Conservation (phyloP, 2,888 invertebrate species). For the Meta bourneti region DNA sequence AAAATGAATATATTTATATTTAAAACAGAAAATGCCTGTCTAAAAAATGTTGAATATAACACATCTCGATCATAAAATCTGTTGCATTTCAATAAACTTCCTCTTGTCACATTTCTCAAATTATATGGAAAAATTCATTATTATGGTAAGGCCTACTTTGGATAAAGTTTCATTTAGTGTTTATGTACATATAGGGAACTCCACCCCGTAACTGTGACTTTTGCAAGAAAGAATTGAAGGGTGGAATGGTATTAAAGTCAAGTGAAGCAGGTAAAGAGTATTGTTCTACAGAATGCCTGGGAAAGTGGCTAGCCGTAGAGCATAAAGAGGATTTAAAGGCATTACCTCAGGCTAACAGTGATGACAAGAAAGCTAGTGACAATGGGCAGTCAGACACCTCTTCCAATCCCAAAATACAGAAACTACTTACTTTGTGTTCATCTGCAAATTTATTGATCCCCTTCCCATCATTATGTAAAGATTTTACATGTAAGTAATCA, state of each 20-base stretch:
- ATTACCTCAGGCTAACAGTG: background rate
- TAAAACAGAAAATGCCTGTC: too few species aligned
- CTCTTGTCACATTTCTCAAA: too few species aligned
- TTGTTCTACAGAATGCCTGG: slow-evolving; percentile 76
- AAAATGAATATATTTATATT: too few species aligned
- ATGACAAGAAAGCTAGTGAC: slow-evolving; percentile 14
- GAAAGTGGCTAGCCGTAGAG: slow-evolving; percentile 74
- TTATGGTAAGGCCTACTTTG: too few species aligned
- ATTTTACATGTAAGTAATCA: slow-evolving; percentile 52
- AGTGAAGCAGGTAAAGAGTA: slow-evolving; percentile 75
- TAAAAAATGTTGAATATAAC: too few species aligned
- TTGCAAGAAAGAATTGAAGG: slow-evolving; percentile 71
- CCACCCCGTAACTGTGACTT: slow-evolving; percentile 65
- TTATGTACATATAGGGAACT: background rate
- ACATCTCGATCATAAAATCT: too few species aligned
- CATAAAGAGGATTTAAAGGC: slow-evolving; percentile 40
- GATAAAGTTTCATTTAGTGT: too few species aligned
- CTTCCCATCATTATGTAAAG: slow-evolving; percentile 71
- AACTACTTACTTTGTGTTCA: slow-evolving; percentile 74
- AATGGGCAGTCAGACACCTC: slow-evolving; percentile 25
- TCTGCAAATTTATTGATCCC: slow-evolving; percentile 72
- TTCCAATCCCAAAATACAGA: slow-evolving; percentile 71
- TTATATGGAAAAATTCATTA: too few species aligned
- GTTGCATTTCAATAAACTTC: too few species aligned
- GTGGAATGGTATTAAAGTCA: slow-evolving; percentile 69